Conservation (phyloP, 2,797 vertebrate species). For the Numenius phaeopus region DNA sequence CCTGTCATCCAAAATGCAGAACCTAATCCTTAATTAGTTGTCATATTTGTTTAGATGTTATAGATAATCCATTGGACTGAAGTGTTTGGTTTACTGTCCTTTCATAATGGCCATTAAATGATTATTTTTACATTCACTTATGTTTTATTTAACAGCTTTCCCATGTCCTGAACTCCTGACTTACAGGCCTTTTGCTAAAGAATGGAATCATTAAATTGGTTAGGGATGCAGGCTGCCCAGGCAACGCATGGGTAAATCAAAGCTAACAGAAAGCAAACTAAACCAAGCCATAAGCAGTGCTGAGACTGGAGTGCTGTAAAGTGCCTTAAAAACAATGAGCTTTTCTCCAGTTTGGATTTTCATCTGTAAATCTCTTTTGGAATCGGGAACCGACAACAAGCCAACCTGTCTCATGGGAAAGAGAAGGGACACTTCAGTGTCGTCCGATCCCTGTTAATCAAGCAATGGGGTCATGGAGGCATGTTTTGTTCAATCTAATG, state of each 20-base stretch:
- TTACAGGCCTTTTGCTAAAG: background rate
- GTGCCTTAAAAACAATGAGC: background rate
- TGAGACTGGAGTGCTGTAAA: background rate
- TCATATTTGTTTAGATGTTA: slow-evolving; percentile 67
- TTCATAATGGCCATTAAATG: slow-evolving; percentile 25
- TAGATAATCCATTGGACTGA: slow-evolving; percentile 29
- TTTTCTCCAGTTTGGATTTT: background rate
- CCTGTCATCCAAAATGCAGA: slow-evolving; percentile 56
- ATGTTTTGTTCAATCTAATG: background rate
- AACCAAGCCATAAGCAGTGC: background rate
- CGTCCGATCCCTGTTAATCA: fast-evolving
- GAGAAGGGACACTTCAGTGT: background rate
- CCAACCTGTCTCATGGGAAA: background rate
- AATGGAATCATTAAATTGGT: background rate
- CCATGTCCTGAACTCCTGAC: background rate
- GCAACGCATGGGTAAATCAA: background rate
- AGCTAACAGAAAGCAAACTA: background rate
- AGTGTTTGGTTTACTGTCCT: slow-evolving; percentile 49
- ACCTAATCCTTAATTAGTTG: slow-evolving; percentile 71
- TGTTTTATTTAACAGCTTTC: slow-evolving; percentile 54
- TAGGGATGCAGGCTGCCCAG: background rate
- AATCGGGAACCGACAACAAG: background rate
- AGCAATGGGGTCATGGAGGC: background rate
- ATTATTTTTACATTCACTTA: slow-evolving; percentile 38
- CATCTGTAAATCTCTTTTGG: background rate